Evolutionary conservation across 2,113 vertebrate genomes (phyloP).

Genomic region (Chiloscyllium plagiosum): DNA sequence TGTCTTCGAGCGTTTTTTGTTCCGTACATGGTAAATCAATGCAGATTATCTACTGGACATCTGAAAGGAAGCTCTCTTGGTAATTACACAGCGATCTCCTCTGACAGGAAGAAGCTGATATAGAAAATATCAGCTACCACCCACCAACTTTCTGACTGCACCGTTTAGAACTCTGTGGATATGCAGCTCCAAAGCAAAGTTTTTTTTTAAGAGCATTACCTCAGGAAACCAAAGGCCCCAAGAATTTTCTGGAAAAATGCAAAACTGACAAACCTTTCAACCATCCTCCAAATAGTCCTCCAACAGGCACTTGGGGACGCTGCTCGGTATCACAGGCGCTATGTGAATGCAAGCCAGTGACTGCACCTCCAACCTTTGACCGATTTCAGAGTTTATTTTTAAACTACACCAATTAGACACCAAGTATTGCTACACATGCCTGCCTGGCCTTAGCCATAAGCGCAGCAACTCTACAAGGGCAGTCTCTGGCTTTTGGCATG

Average conservation of each 20-base stretch:
- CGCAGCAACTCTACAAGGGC: neutral
- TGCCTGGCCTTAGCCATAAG: neutral
- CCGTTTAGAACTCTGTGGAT: neutral
- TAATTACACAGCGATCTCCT: conserved; percentile 26
- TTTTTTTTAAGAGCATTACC: neutral
- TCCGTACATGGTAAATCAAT: conserved; percentile 41
- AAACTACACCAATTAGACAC: neutral
- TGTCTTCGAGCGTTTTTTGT: conserved; percentile 28
- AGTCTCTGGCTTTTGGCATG: neutral
- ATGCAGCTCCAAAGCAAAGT: neutral
- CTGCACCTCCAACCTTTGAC: neutral
- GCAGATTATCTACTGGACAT: conserved; percentile 47
- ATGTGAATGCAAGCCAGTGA: neutral
- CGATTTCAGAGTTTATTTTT: neutral
- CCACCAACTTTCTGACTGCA: neutral
- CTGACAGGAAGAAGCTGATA: conserved; percentile 31
- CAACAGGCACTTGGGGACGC: no score
- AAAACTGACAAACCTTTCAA: neutral
- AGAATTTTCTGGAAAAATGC: neutral
- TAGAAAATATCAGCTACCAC: neutral
- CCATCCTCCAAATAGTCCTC: neutral
- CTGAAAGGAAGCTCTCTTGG: neutral
- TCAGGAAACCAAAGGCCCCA: neutral
- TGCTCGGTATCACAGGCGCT: no score
- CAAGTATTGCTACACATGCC: neutral